Conservation (phyloP, 53 echinoderm and acorn worm species). For the Zoroaster sp. region DNA sequence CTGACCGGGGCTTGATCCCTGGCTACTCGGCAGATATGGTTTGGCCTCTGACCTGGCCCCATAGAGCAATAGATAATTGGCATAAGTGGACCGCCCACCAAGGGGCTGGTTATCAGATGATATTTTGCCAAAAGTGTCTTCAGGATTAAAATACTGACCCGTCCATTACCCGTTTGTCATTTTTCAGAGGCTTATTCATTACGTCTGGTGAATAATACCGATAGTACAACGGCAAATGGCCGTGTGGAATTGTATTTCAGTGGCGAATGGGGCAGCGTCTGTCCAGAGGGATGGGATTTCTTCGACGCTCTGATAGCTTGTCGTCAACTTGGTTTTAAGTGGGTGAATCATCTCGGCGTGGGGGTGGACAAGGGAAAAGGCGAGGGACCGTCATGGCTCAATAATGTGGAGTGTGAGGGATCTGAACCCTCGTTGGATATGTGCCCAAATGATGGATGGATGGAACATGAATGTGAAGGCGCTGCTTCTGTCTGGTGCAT, state of each 20-base stretch:
- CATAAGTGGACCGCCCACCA: too few species aligned
- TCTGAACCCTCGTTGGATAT: not conserved
- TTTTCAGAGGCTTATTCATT: not conserved
- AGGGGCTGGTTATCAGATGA: too few species aligned
- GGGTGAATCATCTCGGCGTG: not conserved
- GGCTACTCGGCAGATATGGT: too few species aligned
- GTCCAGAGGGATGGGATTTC: not conserved
- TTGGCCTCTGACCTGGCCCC: too few species aligned
- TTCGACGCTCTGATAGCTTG: not conserved
- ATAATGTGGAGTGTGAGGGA: not conserved
- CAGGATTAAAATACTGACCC: not conserved
- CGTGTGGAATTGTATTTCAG: not conserved
- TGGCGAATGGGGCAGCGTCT: not conserved
- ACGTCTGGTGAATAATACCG: not conserved
- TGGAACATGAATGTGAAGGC: not conserved
- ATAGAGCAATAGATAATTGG: too few species aligned
- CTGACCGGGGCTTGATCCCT: too few species aligned
- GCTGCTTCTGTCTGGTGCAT: not conserved
- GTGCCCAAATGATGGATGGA: not conserved
- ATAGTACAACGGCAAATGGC: not conserved
- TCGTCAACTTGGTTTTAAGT: not conserved
- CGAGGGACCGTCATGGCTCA: not conserved
- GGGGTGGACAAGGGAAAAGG: not conserved
- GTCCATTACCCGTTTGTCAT: not conserved
- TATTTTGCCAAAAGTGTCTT: not conserved